phyloP scores from a whole-genome alignment of 2,888 invertebrate species.

The Andrena hattorfiana region DNA sequence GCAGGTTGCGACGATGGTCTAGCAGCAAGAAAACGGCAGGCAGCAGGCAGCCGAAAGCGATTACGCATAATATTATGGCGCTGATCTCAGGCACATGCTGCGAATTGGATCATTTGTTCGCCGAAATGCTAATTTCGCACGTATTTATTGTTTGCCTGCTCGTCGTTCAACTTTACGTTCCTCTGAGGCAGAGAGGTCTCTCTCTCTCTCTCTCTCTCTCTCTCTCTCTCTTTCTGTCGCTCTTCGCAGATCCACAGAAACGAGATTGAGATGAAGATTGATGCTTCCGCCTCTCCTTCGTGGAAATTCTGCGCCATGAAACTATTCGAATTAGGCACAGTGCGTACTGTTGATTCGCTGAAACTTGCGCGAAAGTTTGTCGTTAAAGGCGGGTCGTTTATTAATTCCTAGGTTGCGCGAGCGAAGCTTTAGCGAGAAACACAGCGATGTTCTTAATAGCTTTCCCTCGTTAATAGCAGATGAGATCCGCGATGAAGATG shows the following conservation, averaged over 20 bases:
- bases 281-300: conserved; percentile 23
- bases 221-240: not conserved
- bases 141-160: conserved; percentile 37
- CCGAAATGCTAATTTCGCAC: conserved; percentile 72
- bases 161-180: not conserved
- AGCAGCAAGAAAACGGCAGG: conserved; percentile 64
- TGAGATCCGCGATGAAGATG: too few relatives aligned
- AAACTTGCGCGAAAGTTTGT: conserved; percentile 9
- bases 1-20: conserved; percentile 17
- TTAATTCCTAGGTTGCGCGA: conserved; percentile 18
- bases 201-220: not conserved
- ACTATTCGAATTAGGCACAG: conserved; percentile 33
- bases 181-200: too few relatives aligned
- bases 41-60: conserved; percentile 76
- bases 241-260: conserved; percentile 6
- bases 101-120: conserved; percentile 77
- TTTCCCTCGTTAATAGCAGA: not conserved
- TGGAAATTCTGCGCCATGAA: conserved; percentile 14
- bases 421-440: not conserved
- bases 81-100: conserved; percentile 77
- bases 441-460: not conserved
- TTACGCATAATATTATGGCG: conserved; percentile 82
- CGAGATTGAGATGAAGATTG: conserved; percentile 46
- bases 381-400: conserved; percentile 22
- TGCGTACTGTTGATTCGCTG: conserved; percentile 1